Evolutionary conservation across 2,113 vertebrate genomes (phyloP).

Genomic region (Eidolon helvum): DNA sequence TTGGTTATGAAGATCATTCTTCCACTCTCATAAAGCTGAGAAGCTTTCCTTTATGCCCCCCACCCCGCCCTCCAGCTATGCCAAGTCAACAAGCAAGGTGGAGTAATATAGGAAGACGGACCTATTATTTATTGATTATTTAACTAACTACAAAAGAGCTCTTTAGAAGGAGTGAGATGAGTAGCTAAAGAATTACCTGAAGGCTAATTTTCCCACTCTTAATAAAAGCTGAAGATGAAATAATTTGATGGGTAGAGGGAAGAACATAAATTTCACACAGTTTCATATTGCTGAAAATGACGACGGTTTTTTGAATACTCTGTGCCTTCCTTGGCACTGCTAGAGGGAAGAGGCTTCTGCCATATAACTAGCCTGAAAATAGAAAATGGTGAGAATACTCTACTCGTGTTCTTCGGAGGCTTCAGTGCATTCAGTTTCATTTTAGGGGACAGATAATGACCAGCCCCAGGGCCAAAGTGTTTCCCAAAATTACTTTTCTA

Average conservation of each 20-base stretch:
- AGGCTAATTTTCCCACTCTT: not conserved
- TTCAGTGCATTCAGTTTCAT: not conserved
- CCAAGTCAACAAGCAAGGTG: not conserved
- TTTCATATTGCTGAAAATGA: not conserved
- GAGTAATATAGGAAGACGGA: not conserved
- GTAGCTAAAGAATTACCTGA: not conserved
- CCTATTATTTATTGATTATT: not conserved
- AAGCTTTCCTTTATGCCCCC: not conserved
- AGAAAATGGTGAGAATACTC: not conserved
- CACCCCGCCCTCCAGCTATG: not conserved
- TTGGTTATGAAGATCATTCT: not conserved
- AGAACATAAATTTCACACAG: not conserved
- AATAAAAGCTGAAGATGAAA: not conserved
- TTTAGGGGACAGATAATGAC: not conserved
- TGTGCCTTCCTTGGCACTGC: not conserved
- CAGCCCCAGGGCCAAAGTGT: not conserved
- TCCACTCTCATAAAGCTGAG: not conserved
- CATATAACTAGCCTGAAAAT: not conserved
- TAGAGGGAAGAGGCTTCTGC: not conserved
- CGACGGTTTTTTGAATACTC: not conserved
- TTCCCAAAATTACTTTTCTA: constrained; percentile 20
- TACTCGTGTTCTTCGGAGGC: not conserved
- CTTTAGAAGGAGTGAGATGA: not conserved
- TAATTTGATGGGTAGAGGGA: not conserved
- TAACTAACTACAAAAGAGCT: not conserved